These are phyloP conservation scores for Aleadryas rufinucha DNA, from an alignment of 2,113 vertebrate species.

Conservation along the genomic window DNA sequence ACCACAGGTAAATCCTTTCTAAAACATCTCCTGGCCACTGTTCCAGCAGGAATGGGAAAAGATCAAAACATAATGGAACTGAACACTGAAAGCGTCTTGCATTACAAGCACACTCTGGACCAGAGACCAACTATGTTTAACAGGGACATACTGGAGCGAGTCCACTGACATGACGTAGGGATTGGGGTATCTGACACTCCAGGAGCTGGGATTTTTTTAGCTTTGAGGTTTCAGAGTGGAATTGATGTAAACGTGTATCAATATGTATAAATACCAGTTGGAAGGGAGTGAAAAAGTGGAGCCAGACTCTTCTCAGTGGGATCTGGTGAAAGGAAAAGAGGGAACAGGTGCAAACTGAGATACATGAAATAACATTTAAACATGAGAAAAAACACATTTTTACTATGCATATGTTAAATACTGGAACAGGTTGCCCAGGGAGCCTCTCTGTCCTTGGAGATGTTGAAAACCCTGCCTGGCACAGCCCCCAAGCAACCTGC, in stretches of 20 bases:
- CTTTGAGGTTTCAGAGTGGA: background rate
- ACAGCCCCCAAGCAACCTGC: background rate
- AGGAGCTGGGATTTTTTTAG: background rate
- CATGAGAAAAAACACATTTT: accelerated
- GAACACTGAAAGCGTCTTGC: background rate
- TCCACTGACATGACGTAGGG: background rate
- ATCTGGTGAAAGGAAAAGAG: background rate
- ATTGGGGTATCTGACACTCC: background rate
- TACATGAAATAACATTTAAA: background rate
- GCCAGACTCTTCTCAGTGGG: background rate
- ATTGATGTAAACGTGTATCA: background rate
- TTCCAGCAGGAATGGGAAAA: background rate
- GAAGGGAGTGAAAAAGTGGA: background rate
- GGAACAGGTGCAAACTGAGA: background rate
- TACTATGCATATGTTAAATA: background rate
- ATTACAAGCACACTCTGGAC: background rate
- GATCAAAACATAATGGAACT: background rate
- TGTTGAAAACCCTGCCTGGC: background rate
- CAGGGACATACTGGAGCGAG: background rate
- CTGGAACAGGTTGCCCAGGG: background rate
- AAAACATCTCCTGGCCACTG: background rate
- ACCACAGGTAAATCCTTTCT: background rate
- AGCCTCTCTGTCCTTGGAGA: background rate
- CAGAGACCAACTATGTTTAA: background rate
- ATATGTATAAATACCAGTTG: background rate